Base-by-base conservation (phyloP, 2,113 vertebrate genomes). In the Ameiurus melas region DNA sequence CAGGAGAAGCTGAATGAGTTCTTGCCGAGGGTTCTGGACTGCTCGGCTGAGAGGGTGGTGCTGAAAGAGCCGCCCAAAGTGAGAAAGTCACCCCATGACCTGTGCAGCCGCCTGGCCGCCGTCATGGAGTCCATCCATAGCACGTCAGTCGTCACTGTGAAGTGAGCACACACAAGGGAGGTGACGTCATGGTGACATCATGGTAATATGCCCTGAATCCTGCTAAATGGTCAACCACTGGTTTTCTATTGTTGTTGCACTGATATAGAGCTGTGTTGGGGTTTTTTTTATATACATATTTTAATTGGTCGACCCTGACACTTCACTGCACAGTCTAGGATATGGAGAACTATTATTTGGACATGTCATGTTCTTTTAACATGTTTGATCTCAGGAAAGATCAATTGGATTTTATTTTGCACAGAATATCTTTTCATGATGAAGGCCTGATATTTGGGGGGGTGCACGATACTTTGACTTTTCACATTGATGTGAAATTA, bases 11-110 rank as follows among this genome's bases (percentile, higher is more conserved):
- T 99, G 85, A 95, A 97, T 0, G 97, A 99, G 85, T 94, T 99
- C 79, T 96, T 99, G 16, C 98, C 98, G n/a, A 95, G 97, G 77
- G 97, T 99, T 58, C 95, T 99, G 1, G 97, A 99, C n/a, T 94
- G 97, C 85, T 98, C 98, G 0, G 89, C 95, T 0, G 98, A 97
- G 86, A 94, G 95, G 33, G 92, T 97, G 0, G 94, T 97, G 33
- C 95, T 99, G 47, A 98, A 98, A 77, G 98, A 99, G 90, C 98
- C 98, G 0, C 98, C 98, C 0, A 97, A 97, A 90, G 97, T 99
- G 91, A 96, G 96, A 86, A 97, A 95, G 91, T 97, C 96, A 13
- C 96, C 97, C 0, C 97, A 98, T 1, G 98, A 99, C 92, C 96
- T 99, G 60, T 99, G 97, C 92, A 99, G 96, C 92, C 96, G 98